A percentile compares a stretch with the other conserved stretches of the same genome.
Evolutionary conservation across 2,888 invertebrate genomes (phyloP).

Genomic region (Caenorhabditis japonica): DNA sequence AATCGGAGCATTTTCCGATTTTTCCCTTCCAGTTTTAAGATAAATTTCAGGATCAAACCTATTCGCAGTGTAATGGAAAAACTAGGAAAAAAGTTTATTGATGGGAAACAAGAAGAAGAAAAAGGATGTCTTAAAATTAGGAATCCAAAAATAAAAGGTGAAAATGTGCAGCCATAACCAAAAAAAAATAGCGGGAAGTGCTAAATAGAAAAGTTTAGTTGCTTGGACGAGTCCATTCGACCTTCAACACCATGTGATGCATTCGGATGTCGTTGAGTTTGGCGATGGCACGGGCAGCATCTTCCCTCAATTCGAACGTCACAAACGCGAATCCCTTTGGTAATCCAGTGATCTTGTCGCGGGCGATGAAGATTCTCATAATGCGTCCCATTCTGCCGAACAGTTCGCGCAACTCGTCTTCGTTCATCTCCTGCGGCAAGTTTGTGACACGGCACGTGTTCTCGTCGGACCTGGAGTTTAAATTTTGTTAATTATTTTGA

Average conservation of each 20-base stretch:
- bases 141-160: background rate
- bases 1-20: no score
- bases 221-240: conserved; percentile 79
- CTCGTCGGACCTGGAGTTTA: conserved; percentile 69
- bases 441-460: conserved; percentile 97
- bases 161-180: conserved; percentile 12
- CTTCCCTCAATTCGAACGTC: conserved; percentile 89
- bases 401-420: conserved; percentile 93
- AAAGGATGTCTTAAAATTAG: background rate
- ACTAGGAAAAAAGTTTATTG: background rate
- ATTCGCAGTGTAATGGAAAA: background rate
- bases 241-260: conserved; percentile 95
- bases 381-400: conserved; percentile 89
- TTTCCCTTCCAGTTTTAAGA: no score
- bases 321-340: conserved; percentile 94
- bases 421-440: conserved; percentile 91
- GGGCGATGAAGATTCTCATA: conserved; percentile 90
- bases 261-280: conserved; percentile 76
- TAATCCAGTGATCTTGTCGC: conserved; percentile 83
- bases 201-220: conserved; percentile 15
- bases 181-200: conserved; percentile 9
- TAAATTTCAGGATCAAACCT: no score
- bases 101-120: conserved; percentile 5
- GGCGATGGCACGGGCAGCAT: conserved; percentile 85
- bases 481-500: background rate